Base-by-base conservation (phyloP, 2,888 invertebrate genomes). In the Ariolimax columbianus region DNA sequence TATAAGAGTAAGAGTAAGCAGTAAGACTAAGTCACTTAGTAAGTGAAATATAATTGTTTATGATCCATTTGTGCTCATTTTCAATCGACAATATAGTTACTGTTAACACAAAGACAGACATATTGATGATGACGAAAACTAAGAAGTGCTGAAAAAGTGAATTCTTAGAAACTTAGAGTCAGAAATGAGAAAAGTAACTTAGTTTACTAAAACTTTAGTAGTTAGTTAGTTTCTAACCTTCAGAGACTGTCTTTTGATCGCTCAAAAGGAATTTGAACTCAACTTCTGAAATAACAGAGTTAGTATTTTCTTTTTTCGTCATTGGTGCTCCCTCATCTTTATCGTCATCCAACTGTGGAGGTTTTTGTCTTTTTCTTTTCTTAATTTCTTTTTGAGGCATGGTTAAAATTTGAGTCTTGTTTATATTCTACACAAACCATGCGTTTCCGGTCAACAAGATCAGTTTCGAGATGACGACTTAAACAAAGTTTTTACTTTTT, bases 261-360 rank as follows among this genome's bases (percentile, higher is more conserved):
- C 68, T 66, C 36, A 85, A 55, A 36, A 85, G 73, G 55, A 85
- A 85, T 81, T 85, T 85, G 51, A 85, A 85, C 51, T 85, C 81
- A 38, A 85, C 59, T 33, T 85, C 85, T 36, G 85, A 70, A 17
- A 85, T 72, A 51, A 77, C 43, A 30, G 9, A 0, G 14, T 17
- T 26, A 14, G 78, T 51, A 36, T 75, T 47, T 55, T 66, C 30
- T 26, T 59, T 63, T 75, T 78, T 70, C 30, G 38, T 59, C 36
- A 38, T 38, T 26, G 43, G 36, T 33, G 19, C 38, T 9, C 19
- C 33, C 4, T 70, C 51, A 38, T 77, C 82, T n/a, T 40, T 26
- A 4, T 38, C 72, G 40, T 38, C 40, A 38, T 23, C 40, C 6
- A 38, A 17, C 26, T n/a, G 26, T 7, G 38, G 3, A 40, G 40